Percentiles rank a stretch among this genome's conserved stretches.
Evolutionary conservation across 1,140 invertebrate species (phyloP).

Genomic region (Drosophila quadrilineata): DNA sequence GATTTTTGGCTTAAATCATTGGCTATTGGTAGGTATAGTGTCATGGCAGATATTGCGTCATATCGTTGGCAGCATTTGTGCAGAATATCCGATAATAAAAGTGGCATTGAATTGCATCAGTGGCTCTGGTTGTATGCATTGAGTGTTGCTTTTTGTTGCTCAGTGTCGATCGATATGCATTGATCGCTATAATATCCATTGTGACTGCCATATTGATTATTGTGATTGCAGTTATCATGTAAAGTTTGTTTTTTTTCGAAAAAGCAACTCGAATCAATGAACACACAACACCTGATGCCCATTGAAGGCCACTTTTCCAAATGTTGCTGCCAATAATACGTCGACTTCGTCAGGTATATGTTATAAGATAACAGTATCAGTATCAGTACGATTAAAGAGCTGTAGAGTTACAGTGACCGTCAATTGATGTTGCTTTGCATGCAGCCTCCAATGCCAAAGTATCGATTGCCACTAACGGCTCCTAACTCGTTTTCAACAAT

Average conservation of each 20-base stretch:
- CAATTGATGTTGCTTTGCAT: slow-evolving; percentile 37
- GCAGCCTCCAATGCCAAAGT: slow-evolving; percentile 63
- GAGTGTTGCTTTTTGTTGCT: slow-evolving; percentile 55
- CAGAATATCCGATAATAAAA: slow-evolving; percentile 42
- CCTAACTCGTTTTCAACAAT: slow-evolving; percentile 59
- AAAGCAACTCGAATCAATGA: slow-evolving; percentile 66
- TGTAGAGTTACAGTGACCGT: neutral
- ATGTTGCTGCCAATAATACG: slow-evolving; percentile 14
- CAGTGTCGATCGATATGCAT: neutral
- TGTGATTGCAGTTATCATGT: neutral
- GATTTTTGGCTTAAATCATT: neutral
- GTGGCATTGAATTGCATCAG: slow-evolving; percentile 75
- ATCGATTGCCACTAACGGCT: too few relatives aligned
- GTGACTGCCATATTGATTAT: neutral
- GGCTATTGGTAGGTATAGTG: neutral
- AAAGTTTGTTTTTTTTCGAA: slow-evolving; percentile 28
- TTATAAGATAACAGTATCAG: too few relatives aligned
- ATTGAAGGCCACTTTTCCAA: slow-evolving; percentile 67
- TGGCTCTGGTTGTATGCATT: slow-evolving; percentile 76
- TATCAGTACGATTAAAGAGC: neutral
- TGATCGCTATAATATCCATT: too few relatives aligned
- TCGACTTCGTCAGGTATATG: too few relatives aligned
- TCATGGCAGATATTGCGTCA: neutral
- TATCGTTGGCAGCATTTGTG: slow-evolving; percentile 21
- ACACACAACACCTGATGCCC: slow-evolving; percentile 68